Base-by-base conservation (phyloP, 2,888 invertebrate genomes). In the Orthosia incerta region DNA sequence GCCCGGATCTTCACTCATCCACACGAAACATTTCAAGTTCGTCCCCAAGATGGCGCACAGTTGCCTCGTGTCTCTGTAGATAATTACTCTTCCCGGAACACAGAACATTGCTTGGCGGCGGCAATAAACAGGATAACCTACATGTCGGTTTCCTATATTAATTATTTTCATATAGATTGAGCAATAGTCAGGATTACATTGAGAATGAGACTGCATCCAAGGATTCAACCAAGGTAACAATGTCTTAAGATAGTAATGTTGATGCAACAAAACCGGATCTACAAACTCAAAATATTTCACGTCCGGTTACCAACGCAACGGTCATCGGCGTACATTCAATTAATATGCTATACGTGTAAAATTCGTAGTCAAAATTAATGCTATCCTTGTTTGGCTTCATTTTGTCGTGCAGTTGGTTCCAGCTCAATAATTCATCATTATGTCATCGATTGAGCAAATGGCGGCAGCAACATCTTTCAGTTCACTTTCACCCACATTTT, bases 381-480 rank as follows among this genome's bases (percentile, higher is more conserved):
- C 45, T 64, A 65, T 61, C 70, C 82, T 76, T 61, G 50, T 64
- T 60, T 13, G 71, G 64, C 56, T 45, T 16, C 31, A 56, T 63
- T 71, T 31, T 69, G 61, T 74, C 48, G 18, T 57, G 65, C 48
- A 71, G 56, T 56, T 7, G 23, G 63, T 70, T 75, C 55, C 46
- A 76, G 68, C 50, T 66, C 65, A 78, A 86, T 86, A 85, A 89
- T 88, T 82, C 84, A 82, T 90, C 76, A 85, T 93, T 92, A 90
- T 92, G 88, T 92, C 91, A 93, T 74, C 70, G 71, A 86, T 93
- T 93, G 91, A 90, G 92, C 86, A 93, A 94, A 92, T 85, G 83
- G 87, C 92, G 94, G 93, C 93, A 93, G 90, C 86, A 84, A 84
- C 84, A 86, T 84, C 81, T 85, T 82, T 84, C 79, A 82, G 80